phyloP scores from a whole-genome alignment of 2,797 vertebrate species.

The Danionella dracula region DNA sequence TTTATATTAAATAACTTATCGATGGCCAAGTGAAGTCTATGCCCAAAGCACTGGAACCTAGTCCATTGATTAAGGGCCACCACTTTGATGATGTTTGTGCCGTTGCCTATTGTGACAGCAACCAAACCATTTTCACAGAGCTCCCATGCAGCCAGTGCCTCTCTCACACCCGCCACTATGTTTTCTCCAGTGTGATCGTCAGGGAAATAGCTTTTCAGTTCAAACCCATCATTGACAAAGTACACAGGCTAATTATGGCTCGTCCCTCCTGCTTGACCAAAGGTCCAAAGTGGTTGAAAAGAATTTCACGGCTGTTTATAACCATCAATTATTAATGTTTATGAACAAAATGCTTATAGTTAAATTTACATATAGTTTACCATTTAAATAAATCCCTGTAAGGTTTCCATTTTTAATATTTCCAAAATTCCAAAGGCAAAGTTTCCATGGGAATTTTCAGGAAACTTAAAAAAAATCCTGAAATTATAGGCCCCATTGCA shows the following conservation, averaged over 20 bases:
- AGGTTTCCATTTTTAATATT: too few species aligned
- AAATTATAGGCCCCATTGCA: too few species aligned
- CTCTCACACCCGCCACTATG: not conserved
- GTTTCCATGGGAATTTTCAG: too few species aligned
- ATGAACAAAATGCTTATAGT: too few species aligned
- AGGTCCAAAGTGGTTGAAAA: not conserved
- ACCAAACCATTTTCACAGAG: not conserved
- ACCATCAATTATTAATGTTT: too few species aligned
- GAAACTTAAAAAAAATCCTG: too few species aligned
- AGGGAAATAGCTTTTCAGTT: not conserved
- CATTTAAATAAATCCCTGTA: too few species aligned
- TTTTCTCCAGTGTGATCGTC: not conserved
- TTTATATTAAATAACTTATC: not conserved
- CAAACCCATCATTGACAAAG: not conserved
- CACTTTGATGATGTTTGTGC: not conserved
- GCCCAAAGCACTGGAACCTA: not conserved
- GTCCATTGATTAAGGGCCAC: not conserved
- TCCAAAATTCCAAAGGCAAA: too few species aligned
- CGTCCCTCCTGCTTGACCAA: not conserved
- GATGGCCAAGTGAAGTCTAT: not conserved
- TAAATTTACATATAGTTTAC: too few species aligned
- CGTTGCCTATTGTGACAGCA: not conserved
- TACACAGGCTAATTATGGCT: not conserved
- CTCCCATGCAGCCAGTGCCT: not conserved
- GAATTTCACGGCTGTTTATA: accelerated